Evolutionary conservation across 2,888 invertebrate species (phyloP), one percentile per base, ranked within the genome.

Genomic region (Seira ritae): DNA sequence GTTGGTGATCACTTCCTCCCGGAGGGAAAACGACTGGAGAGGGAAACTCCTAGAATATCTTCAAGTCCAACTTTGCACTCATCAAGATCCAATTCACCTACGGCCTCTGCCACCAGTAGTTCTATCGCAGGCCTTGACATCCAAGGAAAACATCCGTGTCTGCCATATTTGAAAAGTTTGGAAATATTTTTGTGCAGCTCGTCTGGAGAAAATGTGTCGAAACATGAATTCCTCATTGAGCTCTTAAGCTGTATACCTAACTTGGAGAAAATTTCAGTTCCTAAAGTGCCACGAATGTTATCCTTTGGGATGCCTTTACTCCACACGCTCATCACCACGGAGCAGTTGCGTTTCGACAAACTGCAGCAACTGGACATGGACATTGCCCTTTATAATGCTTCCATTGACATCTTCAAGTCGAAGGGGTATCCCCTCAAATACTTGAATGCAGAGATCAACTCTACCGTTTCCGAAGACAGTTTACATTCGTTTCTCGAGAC

Each of bases 231-330:
- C 50, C 80, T 80, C 70, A 74, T 80, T 23, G 80, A 80, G 67
- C 80, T 80, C 23, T 70, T 80, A 15, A 65, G 74, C 62, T 80
- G 80, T 65, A 62, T 80, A 62, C 80, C 80, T 0, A 74, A 80
- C 65, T 42, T 80, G 74, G 66, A 74, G 23, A 80, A 74, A 70
- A 80, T 80, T 31, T 80, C 80, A 24, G 80, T 80, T 68, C 80
- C 80, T 37, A 80, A 80, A 70, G 80, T 72, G 31, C 80, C 80
- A 62, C 74, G 74, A 60, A 80, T 80, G 80, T 37, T 80, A n/a
- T 69, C 80, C 8, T 80, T 80, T 65, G 80, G 80, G 19, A 80
- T 80, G 80, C 80, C 80, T 15, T 65, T 80, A 15, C 46, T 80
- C 0, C 80, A 80, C 22, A 80, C 80, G 12, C 69, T 80, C n/a